Evolutionary conservation across 1,140 invertebrate species (phyloP), one percentile per base, ranked within the genome.

Genomic region (Drosophila tani): DNA sequence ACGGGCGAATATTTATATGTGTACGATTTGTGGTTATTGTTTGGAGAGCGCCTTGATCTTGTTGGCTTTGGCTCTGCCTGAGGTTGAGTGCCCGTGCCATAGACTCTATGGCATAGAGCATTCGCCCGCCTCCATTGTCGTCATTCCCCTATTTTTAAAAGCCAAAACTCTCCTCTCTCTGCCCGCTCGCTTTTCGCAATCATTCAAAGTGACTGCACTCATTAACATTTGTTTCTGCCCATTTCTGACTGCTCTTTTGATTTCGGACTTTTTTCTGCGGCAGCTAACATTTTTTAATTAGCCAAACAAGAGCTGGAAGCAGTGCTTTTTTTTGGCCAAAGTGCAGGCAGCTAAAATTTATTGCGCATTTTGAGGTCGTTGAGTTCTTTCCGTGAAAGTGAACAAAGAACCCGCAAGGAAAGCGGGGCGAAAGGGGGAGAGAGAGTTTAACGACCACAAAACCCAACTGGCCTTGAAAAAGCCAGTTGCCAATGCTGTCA

Each of bases 171-270:
- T 19, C 9, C 3, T 12, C 9, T 9, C 35, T 15, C 15, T 9
- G 7, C 14, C 24, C 24, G 21, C 24, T 14, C 15, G 21, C 41
- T 1, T 81, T 59, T 40, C 19, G 63, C 75, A 79, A 79, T 75
- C 38, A 62, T 83, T 83, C 75, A 83, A 60, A 84, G 76, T 74
- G 78, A 85, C 73, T 84, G 82, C 82, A 84, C 82, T 84, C 79
- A 85, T 84, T 81, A 84, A 69, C 82, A 84, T 85, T 85, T 66
- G 50, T 67, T 82, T 73, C 67, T 59, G 19, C 45, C 55, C 51
- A 73, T 73, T 69, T 27, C 62, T 29, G 62, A 53, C 9, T 46
- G 40, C 67, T 50, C 47, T 38, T 69, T 69, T 69, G 67, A 69
- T 74, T 60, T 70, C 50, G 19, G 35, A 40, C 58, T 69, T 50